Evolutionary conservation across 2,888 invertebrate genomes (phyloP), one percentile per base, ranked within the genome.

Genomic region (Leucophenga maculata): DNA sequence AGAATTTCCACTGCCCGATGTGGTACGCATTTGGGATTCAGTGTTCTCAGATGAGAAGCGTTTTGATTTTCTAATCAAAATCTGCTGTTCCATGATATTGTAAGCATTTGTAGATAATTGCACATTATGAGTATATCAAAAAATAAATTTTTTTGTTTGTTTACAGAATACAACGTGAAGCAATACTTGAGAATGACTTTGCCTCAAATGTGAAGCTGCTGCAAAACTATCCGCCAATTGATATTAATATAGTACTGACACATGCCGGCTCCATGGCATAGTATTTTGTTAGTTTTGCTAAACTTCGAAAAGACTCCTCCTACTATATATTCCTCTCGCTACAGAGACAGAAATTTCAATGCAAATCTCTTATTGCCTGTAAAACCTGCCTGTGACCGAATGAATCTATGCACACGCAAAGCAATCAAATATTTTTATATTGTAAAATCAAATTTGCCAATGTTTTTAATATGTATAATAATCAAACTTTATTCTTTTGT

Each of bases 21-120:
- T 99, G 0, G 93, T 99, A 82, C 91, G 98, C 74, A 94, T 99
- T 83, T 99, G 99, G 99, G 99, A 99, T 88, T 95, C 97, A 0
- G 89, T 99, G 66, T 96, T 99, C 86, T 94, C 98, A 0, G 98
- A 98, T 88, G 91, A 93, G 66, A 91, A 93, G 68, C 91, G 99
- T 83, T 98, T 99, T 87, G 93, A 94, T 82, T 98, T 97, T 85
- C 92, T 99, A 2, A 94, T 97, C 74, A 93, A 94, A 86, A 94
- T 98, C 70, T 98, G 98, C 89, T 96, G 97, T 90, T 96, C 98
- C 82, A 99, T 99, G 99, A 95, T 99, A 78, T 91, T 97, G 97
- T 97, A 91, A 93, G 96, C 54, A 9, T 46, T 57, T 2, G 13
- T 59, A 9, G 20, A 32, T 11, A 31, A n/a, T n/a, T n/a, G n/a